These are phyloP conservation scores for Aleadryas rufinucha DNA, from an alignment of 2,113 vertebrate genomes.

Conservation along the genomic window DNA sequence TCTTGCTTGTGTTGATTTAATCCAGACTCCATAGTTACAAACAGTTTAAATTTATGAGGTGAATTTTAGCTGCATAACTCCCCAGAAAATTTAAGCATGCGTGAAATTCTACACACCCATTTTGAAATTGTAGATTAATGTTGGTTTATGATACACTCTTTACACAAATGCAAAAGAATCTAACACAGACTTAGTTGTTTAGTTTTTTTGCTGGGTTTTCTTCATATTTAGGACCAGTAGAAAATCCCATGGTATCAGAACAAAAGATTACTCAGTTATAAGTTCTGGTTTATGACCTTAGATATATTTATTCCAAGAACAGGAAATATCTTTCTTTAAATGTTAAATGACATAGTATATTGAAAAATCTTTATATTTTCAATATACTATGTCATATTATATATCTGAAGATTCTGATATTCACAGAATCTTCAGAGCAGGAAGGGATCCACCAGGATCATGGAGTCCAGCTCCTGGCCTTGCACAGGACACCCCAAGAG, in stretches of 20 bases:
- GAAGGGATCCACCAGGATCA: neutral
- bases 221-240: neutral
- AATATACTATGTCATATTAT: too few relatives aligned
- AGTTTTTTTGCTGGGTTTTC: neutral
- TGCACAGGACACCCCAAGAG: neutral
- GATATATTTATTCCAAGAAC: neutral
- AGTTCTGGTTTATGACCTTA: neutral
- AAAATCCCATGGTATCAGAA: neutral
- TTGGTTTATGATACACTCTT: neutral
- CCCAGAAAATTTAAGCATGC: neutral
- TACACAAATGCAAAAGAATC: neutral
- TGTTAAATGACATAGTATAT: neutral
- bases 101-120: neutral
- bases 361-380: neutral
- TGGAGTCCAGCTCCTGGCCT: neutral
- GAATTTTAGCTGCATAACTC: neutral
- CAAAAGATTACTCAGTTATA: neutral
- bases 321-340: neutral
- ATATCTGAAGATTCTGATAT: too few relatives aligned
- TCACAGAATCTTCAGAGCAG: neutral
- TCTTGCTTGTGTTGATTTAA: conserved; percentile 1
- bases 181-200: neutral
- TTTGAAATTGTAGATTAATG: neutral
- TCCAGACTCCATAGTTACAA: neutral
- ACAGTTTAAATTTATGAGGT: neutral